Evolutionary conservation across 2,888 invertebrate species (phyloP), one percentile per base, ranked within the genome.

Genomic region (Gonocerus acuteangulatus): DNA sequence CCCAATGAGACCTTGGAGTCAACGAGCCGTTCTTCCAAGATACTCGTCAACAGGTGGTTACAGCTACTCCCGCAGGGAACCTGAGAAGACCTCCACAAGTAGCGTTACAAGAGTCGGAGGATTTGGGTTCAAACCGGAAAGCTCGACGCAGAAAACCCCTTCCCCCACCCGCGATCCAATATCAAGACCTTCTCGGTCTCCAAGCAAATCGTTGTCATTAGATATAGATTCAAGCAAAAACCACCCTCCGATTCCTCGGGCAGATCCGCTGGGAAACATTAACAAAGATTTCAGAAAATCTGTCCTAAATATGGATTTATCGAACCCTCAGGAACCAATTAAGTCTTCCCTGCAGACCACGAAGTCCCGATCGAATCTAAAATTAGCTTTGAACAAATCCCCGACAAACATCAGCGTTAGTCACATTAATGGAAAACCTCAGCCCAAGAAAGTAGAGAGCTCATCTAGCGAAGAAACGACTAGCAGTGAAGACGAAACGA

Each of bases 91-190:
- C 1, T 32, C 32, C 32, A 32, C 32, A 11, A n/a, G n/a, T 15
- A n/a, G 9, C 3, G n/a, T 13, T 11, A 57, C 56, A 3, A 59
- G 60, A 48, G 63, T 62, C n/a, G 64, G 64, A 19, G 64, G 64
- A 15, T 52, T 65, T 7, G 63, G 65, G 9, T 49, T 65, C 62
- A 78, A 76, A 66, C 78, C 79, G 1, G 77, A 78, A 69, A 9
- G 4, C n/a, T 18, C 47, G 15, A 83, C 78, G 74, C 71, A 78
- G n/a, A 84, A 88, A 68, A 69, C 87, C 87, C 66, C 86, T 87
- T 68, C 76, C 82, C 45, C 57, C 7, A 47, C 47, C 11, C 44
- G 47, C 44, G 57, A 57, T 13, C 15, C 19, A 7, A 11, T 18
- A 16, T 44, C 60, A 4, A 65, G 62, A 52, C 13, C 58, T 15